A percentile compares a stretch with the other conserved stretches of the same genome.
phyloP scores from a whole-genome alignment of 2,888 invertebrate species.

The Drosophila quinaria region DNA sequence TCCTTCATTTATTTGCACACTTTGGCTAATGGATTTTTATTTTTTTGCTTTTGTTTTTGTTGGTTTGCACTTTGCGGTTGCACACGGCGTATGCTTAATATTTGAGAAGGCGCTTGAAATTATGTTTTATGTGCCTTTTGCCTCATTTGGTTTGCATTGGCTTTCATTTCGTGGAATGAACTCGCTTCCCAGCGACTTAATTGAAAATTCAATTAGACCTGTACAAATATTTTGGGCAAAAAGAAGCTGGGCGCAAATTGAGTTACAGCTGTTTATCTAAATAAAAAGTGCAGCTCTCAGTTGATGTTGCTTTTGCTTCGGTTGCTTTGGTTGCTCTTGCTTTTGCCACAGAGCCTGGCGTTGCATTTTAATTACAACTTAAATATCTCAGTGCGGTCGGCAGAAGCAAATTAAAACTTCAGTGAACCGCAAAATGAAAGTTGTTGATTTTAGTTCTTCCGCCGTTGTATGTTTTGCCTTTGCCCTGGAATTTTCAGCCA shows the following conservation, averaged over 20 bases:
- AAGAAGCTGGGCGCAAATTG: slow-evolving; percentile 59
- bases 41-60: neutral
- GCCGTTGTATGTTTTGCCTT: slow-evolving; percentile 27
- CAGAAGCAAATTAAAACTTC: slow-evolving; percentile 75
- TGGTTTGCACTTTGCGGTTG: slow-evolving; percentile 61
- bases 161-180: slow-evolving; percentile 3
- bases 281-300: slow-evolving; percentile 62
- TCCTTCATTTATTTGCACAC: slow-evolving; percentile 69
- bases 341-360: slow-evolving; percentile 34
- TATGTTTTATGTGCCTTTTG: slow-evolving; percentile 53
- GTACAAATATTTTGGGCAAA: slow-evolving; percentile 74
- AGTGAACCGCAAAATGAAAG: slow-evolving; percentile 79
- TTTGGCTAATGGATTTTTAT: slow-evolving; percentile 76
- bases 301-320: slow-evolving; percentile 1
- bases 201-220: slow-evolving; percentile 81
- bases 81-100: slow-evolving; percentile 76
- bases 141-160: slow-evolving; percentile 68
- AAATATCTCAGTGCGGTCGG: slow-evolving; percentile 74
- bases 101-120: slow-evolving; percentile 57
- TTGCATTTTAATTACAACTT: slow-evolving; percentile 80
- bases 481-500: slow-evolving; percentile 30
- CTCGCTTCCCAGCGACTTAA: slow-evolving; percentile 66
- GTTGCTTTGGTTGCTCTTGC: slow-evolving; percentile 16
- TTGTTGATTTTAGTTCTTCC: slow-evolving; percentile 58
- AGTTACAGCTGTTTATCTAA: slow-evolving; percentile 78